Base-by-base conservation (phyloP, 2,797 vertebrate genomes). In the Fratercula arctica region DNA sequence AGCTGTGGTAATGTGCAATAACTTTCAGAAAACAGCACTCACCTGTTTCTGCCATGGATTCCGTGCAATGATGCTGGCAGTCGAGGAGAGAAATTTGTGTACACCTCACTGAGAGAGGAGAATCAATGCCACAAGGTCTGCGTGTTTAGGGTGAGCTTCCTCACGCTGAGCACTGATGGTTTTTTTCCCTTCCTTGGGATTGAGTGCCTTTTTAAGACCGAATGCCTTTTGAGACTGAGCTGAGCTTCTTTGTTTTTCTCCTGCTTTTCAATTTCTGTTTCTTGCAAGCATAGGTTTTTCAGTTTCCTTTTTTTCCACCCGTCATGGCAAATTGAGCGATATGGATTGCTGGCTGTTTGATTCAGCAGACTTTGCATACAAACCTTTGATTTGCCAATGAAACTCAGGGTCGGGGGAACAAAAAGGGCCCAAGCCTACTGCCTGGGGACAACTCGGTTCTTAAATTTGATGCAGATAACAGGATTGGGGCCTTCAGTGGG, bases 1-100 rank as follows among this genome's bases (percentile, higher is more conserved):
- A 91, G 31, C 78, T 93, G 76, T 68, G 64, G 33, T 75, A 90
- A 87, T 64, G 53, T 77, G 77, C 78, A 94, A 18, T 85, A 95
- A 75, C 57, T 89, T 95, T 41, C 45, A 85, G 78, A 24, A 87
- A 94, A 87, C 26, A 68, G 16, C 35, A 9, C 29, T 94, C 43
- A 80, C 90, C 84, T 90, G 78, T 51, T 89, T 92, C 61, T 91
- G 35, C 31, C 45, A 18, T 53, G 33, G 33, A 75, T 57, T 87
- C 17, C 3, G 2, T 64, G 35, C 68, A 68, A 43, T 0, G 3
- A 12, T 86, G 21, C 18, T 84, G 54, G 18, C 8, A 25, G 24
- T 75, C 11, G 13, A 43, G 41, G n/a, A 57, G 10, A 56, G 9
- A 67, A 72, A 48, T 53, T 45, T 73, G 6, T 73, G 46, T 35